A percentile compares a stretch with the other conserved stretches of the same genome.
Conservation (phyloP, 2,888 invertebrate species). For the Drosophila colorata region DNA sequence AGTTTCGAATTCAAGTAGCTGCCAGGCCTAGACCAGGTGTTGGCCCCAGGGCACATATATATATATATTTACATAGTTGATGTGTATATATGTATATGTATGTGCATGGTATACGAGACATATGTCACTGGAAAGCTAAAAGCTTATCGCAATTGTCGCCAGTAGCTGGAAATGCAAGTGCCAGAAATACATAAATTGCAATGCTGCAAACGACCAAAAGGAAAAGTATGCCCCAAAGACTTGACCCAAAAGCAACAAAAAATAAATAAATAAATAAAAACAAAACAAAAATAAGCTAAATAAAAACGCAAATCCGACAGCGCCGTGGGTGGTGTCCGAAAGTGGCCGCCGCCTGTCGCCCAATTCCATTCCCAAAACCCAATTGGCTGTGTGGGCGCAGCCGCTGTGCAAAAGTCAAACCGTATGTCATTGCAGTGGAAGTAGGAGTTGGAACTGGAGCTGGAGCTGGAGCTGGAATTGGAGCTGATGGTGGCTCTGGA, state of each 20-base stretch:
- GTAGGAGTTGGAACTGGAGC: conserved; percentile 13
- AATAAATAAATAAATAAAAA: too few species aligned
- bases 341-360: conserved; percentile 50
- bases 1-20: conserved; percentile 47
- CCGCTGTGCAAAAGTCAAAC: conserved; percentile 52
- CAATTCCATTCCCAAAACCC: conserved; percentile 7
- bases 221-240: conserved; percentile 52
- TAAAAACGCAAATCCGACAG: conserved; percentile 6
- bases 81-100: too few species aligned
- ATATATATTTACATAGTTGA: background rate
- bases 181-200: conserved; percentile 61
- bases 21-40: conserved; percentile 49
- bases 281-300: background rate
- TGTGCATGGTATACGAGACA: conserved; percentile 26
- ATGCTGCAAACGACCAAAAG: conserved; percentile 52
- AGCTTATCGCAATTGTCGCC: conserved; percentile 42
- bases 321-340: conserved; percentile 71
- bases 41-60: conserved; percentile 41
- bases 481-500: conserved; percentile 1
- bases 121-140: conserved; percentile 49
- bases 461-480: conserved; percentile 17
- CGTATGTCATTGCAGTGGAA: conserved; percentile 64
- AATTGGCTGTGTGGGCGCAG: conserved; percentile 63
- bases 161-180: conserved; percentile 71
- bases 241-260: conserved; percentile 55